phyloP scores from a whole-genome alignment of 2,888 invertebrate genomes.

The Troglohyphantes excavatus region DNA sequence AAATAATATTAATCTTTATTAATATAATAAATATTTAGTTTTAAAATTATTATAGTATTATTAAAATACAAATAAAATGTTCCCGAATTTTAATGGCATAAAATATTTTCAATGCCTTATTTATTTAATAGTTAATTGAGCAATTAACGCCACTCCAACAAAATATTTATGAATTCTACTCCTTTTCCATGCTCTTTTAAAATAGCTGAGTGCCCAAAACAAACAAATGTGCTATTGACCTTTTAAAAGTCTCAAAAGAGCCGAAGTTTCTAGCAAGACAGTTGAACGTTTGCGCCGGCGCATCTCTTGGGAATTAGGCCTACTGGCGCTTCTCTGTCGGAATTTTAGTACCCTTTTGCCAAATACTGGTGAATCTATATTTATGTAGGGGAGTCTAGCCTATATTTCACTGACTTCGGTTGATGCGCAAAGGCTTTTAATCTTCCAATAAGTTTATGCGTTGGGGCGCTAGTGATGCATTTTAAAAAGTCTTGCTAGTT shows the following conservation, averaged over 20 bases:
- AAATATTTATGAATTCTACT: too few species aligned
- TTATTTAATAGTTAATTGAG: too few species aligned
- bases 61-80: too few species aligned
- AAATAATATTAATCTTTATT: too few species aligned
- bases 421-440: conserved; percentile 29
- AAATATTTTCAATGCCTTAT: too few species aligned
- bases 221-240: conserved; percentile 20
- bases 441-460: conserved; percentile 42
- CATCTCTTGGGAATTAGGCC: conserved; percentile 11
- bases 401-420: conserved; percentile 32
- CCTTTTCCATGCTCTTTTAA: not conserved
- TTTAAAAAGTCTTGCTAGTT: conserved; percentile 5
- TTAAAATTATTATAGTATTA: too few species aligned
- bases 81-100: too few species aligned
- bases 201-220: not conserved
- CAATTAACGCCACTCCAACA: too few species aligned
- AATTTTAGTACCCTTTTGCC: conserved; percentile 36
- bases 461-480: conserved; percentile 23
- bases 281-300: conserved; percentile 28
- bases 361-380: conserved; percentile 28
- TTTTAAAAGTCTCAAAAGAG: conserved; percentile 24
- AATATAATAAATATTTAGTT: too few species aligned
- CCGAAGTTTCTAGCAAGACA: conserved; percentile 16
- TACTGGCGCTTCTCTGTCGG: conserved; percentile 26
- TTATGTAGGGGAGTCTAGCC: conserved; percentile 22